These are phyloP conservation scores for Medauroidea extradentata DNA, from an alignment of 1,140 invertebrate species.

Conservation along the genomic window DNA sequence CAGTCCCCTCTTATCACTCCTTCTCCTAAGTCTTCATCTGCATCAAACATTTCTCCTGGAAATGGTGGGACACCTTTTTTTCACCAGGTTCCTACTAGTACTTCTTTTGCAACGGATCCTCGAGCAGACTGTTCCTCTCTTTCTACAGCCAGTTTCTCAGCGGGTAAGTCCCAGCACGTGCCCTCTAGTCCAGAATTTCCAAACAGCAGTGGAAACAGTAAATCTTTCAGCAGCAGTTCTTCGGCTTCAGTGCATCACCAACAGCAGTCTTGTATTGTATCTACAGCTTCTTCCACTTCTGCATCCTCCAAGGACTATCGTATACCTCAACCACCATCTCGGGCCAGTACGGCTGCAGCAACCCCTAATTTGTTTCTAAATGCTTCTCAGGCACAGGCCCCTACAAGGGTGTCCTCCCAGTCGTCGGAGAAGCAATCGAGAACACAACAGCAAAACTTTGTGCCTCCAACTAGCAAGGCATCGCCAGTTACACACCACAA, in stretches of 20 bases:
- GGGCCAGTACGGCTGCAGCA: constrained; percentile 12
- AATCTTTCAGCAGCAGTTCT: constrained; percentile 1
- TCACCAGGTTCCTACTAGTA: constrained; percentile 51
- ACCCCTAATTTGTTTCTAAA: constrained; percentile 39
- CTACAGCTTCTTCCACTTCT: constrained; percentile 44
- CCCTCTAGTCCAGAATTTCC: constrained; percentile 33
- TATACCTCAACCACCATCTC: constrained; percentile 45
- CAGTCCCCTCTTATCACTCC: constrained; percentile 37
- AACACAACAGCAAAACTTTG: constrained; percentile 38
- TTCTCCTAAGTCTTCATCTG: constrained; percentile 48
- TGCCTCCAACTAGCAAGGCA: constrained; percentile 27
- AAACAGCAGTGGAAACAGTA: background rate
- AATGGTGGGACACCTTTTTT: constrained; percentile 50
- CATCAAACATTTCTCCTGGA: constrained; percentile 39
- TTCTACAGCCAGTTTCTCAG: constrained; percentile 32
- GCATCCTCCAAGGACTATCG: constrained; percentile 56
- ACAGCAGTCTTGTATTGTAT: constrained; percentile 67
- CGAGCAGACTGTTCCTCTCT: constrained; percentile 48
- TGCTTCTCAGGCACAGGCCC: constrained; percentile 23
- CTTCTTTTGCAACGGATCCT: constrained; percentile 48
- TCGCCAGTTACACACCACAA: constrained; percentile 33
- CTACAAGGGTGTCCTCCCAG: constrained; percentile 9
- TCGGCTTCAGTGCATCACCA: constrained; percentile 40
- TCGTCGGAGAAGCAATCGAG: constrained; percentile 40
- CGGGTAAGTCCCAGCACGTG: constrained; percentile 54